Conservation (phyloP, 2,888 invertebrate genomes). For the Tipula helvola region DNA sequence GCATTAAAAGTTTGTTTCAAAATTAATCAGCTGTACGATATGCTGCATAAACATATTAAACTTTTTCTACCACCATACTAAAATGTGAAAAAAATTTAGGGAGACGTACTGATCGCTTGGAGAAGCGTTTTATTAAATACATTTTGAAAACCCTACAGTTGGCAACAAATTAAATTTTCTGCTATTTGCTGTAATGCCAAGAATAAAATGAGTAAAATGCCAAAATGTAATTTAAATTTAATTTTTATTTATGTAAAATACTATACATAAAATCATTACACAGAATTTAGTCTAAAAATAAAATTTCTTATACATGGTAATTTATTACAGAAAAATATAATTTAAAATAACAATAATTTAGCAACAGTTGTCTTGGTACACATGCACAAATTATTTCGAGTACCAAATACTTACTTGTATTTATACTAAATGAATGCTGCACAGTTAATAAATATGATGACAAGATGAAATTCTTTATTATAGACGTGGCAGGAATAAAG, state of each 20-base stretch:
- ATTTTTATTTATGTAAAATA: background rate
- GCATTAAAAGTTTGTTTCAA: too few relatives aligned
- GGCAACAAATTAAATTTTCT: too few relatives aligned
- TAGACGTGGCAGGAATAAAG: background rate
- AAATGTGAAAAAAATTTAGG: too few relatives aligned
- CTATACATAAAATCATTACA: background rate
- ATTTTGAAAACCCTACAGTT: too few relatives aligned
- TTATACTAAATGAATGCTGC: background rate
- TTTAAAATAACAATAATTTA: background rate
- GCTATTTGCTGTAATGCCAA: too few relatives aligned
- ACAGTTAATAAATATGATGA: background rate
- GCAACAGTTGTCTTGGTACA: background rate
- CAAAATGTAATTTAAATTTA: too few relatives aligned
- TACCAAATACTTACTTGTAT: background rate
- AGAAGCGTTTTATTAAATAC: too few relatives aligned
- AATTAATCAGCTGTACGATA: too few relatives aligned
- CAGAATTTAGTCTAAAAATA: background rate
- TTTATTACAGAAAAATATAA: background rate
- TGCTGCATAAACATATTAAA: too few relatives aligned
- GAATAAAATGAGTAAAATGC: too few relatives aligned
- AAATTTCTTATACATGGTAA: background rate
- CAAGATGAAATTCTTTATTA: background rate
- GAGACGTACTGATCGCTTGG: too few relatives aligned
- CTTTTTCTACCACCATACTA: too few relatives aligned
- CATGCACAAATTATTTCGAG: background rate